Base-by-base conservation (phyloP, 2,888 invertebrate genomes). In the Halocaridina rubra region DNA sequence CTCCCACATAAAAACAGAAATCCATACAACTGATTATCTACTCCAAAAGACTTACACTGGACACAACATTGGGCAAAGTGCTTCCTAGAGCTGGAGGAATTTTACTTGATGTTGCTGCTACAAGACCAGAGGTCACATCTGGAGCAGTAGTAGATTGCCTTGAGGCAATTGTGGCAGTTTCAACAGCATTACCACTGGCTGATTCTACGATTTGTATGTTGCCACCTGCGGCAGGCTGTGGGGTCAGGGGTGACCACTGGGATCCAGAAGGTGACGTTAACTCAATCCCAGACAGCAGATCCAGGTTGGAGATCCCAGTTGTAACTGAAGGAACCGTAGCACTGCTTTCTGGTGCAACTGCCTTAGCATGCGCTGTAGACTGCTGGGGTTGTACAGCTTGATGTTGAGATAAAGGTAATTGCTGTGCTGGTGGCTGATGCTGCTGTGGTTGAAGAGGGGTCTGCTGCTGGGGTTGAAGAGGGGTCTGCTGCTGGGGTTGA, bases 231-330 rank as follows among this genome's bases (percentile, higher is more conserved):
- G 85, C 80, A 22, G 77, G 75, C 69, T 88, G 84, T 10, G 88
- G 88, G 32, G 81, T 86, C 7, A 88, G 75, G 30, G 86, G 86
- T 7, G 86, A 85, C 88, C 88, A 88, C 61, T 86, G 86, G 22
- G 86, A 77, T 1, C 67, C 64, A 27, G 86, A 61, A 46, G 87
- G 80, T 30, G 80, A 79, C 4, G 82, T 82, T 27, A 88, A 32
- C 33, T 88, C 88, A 61, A 88, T 84, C 13, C 88, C 88, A 39
- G 88, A 88, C 16, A 88, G 76, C 13, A 88, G 85, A 53, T 88
- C 88, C 59, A 88, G 78, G 74, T 88, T 88, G 1, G 88, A 88
- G 59, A 88, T 84, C 7, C 86, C 85, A 57, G 78, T 61, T 24
- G 84, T 61, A 29, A 80, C 59, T 22, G 22, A 75, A 46, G 46